A percentile compares a stretch with the other conserved stretches of the same genome.
These are phyloP conservation scores for Sclerodermus sp. DNA, from an alignment of 2,888 invertebrate genomes.

Conservation along the genomic window DNA sequence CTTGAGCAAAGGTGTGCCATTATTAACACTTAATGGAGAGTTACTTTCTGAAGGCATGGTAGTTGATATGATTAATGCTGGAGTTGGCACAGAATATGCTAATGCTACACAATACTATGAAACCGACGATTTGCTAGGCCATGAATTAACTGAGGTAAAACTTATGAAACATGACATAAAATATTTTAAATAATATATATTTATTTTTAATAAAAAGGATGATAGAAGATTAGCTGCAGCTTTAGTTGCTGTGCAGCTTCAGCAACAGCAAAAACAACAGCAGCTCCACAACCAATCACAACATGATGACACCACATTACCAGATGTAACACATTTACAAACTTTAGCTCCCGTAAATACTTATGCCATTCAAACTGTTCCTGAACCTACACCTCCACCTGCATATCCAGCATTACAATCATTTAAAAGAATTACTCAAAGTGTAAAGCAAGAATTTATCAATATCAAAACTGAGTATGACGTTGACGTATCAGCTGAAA, in stretches of 20 bases:
- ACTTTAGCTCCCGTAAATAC: constrained; percentile 46
- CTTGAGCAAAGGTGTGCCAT: constrained; percentile 49
- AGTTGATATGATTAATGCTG: constrained; percentile 54
- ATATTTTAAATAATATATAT: constrained; percentile 1
- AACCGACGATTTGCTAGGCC: constrained; percentile 48
- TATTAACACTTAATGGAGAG: constrained; percentile 51
- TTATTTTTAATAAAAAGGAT: constrained; percentile 60
- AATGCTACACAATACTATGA: constrained; percentile 50
- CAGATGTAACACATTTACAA: constrained; percentile 48
- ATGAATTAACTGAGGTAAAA: constrained; percentile 50
- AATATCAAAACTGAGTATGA: constrained; percentile 57
- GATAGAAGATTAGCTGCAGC: constrained; percentile 66
- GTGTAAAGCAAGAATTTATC: constrained; percentile 50
- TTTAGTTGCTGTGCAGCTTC: constrained; percentile 65
- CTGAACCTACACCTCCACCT: constrained; percentile 41
- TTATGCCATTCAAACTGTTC: constrained; percentile 49
- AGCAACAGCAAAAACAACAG: constrained; percentile 65
- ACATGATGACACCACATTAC: constrained; percentile 43
- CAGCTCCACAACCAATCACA: constrained; percentile 51
- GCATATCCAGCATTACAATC: constrained; percentile 45
- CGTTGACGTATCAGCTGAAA: constrained; percentile 57
- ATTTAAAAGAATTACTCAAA: constrained; percentile 43
- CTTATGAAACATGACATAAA: not conserved
- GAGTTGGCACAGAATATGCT: constrained; percentile 47
- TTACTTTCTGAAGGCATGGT: constrained; percentile 54